These are phyloP conservation scores for Apomyelois bistriatella DNA, from an alignment of 2,888 invertebrate genomes.

Conservation along the genomic window DNA sequence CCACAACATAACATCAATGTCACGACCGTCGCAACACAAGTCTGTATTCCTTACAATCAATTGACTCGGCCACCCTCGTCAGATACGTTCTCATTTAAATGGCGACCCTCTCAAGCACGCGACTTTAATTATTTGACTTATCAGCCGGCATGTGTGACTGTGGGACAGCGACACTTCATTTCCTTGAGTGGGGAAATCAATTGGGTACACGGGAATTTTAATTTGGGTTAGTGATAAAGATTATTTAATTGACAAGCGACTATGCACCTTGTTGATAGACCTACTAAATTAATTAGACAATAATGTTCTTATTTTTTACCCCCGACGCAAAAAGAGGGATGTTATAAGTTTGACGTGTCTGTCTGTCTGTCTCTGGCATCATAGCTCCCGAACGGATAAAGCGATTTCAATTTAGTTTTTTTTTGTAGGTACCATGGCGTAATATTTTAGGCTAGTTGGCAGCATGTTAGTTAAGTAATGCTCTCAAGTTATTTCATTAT, in stretches of 20 bases:
- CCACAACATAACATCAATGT: neutral
- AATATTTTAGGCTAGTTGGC: no score
- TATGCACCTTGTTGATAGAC: no score
- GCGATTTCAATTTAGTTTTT: no score
- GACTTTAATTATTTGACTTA: conserved; percentile 4
- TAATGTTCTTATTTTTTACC: no score
- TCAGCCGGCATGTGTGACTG: conserved; percentile 1
- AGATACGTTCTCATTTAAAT: conserved; percentile 14
- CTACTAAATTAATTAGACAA: no score
- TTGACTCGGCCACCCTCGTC: conserved; percentile 9
- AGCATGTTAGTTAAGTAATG: no score
- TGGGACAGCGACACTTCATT: conserved; percentile 1
- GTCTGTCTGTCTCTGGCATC: no score
- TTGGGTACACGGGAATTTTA: neutral
- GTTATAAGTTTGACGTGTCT: no score
- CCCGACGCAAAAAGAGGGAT: no score
- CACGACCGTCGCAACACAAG: neutral
- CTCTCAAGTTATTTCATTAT: no score
- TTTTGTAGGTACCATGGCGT: no score
- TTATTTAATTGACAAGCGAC: neutral
- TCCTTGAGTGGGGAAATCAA: conserved; percentile 4
- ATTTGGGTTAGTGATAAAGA: neutral
- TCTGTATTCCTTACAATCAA: conserved; percentile 9
- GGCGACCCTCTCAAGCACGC: neutral
- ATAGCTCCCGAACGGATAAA: no score